Evolutionary conservation across 2,113 vertebrate species (phyloP), one percentile per base, ranked within the genome.

Genomic region (Toxostoma redivivum): DNA sequence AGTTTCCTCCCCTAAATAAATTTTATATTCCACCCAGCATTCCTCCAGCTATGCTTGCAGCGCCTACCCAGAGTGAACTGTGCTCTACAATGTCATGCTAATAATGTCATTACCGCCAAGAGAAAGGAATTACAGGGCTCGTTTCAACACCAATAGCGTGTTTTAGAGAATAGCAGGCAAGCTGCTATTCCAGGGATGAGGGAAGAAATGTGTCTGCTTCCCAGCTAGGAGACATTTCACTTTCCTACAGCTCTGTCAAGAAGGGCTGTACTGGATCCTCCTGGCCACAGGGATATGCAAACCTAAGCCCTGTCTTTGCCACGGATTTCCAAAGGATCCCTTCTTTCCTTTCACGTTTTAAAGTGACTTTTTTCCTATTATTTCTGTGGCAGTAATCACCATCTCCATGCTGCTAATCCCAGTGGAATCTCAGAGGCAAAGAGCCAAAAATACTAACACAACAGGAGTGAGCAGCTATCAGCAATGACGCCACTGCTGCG

Each of bases 361-460:
- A 51, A 65, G 61, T 84, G 65, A 79, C 73, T 95, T 93, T 91
- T 57, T 57, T 92, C 72, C 77, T 89, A 35, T 79, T 92, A 78
- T 71, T 94, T 84, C 61, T 74, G 77, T 54, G 86, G 60, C 83
- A 83, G 33, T 88, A 93, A 93, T 88, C 88, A 70, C 81, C 71
- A 86, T 73, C 67, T 88, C 92, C 76, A 33, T 65, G 84, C 78
- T 91, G 40, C 57, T 95, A 94, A 92, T 95, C 87, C 85, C 73
- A 86, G 84, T 88, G 94, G 89, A 94, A 95, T 96, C 89, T 96
- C 78, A 70, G 81, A 69, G 91, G 88, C 92, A 86, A 79, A 91
- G 93, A 82, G 89, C 91, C 93, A 95, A 57, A 95, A 91, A 47
- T 35, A 22, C 81, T 50, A 58, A 89, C 78, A 80, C 54, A 92